phyloP scores from a whole-genome alignment of 37 sponge, comb jelly and placozoan genomes.

The Eunapius fragilis region DNA sequence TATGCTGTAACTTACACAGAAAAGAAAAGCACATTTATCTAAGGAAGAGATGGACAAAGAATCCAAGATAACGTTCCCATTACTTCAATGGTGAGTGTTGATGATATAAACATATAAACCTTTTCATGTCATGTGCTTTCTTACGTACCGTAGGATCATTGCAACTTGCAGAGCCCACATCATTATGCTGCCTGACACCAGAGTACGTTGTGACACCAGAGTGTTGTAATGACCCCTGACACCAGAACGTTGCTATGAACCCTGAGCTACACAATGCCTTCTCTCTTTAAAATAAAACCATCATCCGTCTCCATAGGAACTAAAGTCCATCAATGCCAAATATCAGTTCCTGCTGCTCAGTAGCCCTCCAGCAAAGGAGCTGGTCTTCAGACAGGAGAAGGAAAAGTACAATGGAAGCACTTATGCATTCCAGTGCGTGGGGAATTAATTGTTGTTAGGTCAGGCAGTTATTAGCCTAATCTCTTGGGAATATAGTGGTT shows the following conservation, averaged over 20 bases:
- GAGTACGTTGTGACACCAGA: constrained; percentile 17
- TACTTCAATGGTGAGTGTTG: constrained; percentile 80
- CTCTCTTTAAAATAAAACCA: not conserved
- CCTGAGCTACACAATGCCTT: not conserved
- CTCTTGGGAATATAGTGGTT: constrained; percentile 50
- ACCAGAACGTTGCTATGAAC: no score
- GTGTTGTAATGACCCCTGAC: no score
- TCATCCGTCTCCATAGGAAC: not conserved
- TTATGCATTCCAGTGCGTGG: constrained; percentile 53
- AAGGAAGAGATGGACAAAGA: constrained; percentile 39
- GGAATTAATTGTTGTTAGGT: no score
- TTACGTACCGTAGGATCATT: constrained; percentile 55
- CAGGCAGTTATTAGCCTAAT: no score
- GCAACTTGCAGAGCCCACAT: constrained; percentile 81
- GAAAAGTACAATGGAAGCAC: constrained; percentile 59
- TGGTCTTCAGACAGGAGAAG: constrained; percentile 64
- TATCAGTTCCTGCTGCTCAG: constrained; percentile 85
- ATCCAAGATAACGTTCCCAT: constrained; percentile 58
- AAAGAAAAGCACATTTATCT: not conserved
- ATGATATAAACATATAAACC: no score
- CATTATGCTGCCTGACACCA: constrained; percentile 63
- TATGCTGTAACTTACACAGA: no score
- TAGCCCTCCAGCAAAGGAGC: constrained; percentile 87
- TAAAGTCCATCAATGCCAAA: constrained; percentile 74
- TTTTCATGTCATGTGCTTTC: not conserved